Percentiles rank a stretch among this genome's conserved stretches.
These are phyloP conservation scores for Motacilla tschutschensis DNA, from an alignment of 2,113 vertebrate species.

Conservation along the genomic window DNA sequence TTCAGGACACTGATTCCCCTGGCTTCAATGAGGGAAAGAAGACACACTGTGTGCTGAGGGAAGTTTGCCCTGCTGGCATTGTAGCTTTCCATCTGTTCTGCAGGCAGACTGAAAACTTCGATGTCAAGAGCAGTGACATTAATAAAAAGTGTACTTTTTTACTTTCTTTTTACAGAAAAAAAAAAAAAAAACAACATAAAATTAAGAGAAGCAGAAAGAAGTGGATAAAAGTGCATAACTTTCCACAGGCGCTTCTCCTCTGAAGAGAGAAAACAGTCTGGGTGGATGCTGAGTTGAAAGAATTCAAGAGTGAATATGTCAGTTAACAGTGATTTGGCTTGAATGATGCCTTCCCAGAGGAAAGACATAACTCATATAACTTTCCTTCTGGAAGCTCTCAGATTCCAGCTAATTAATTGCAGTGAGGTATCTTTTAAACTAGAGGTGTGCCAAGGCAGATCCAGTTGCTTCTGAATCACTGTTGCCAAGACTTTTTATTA, in stretches of 20 bases:
- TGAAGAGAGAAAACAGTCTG: conserved; percentile 46
- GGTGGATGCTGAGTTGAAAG: conserved; percentile 57
- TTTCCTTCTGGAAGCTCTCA: conserved; percentile 53
- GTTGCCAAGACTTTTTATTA: conserved; percentile 34
- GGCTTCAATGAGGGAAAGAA: not conserved
- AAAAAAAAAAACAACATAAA: not conserved
- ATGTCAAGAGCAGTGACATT: conserved; percentile 24
- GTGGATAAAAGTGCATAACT: conserved; percentile 50
- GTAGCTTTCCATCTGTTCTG: conserved; percentile 34
- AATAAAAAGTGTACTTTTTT: conserved; percentile 36
- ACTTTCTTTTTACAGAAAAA: not conserved
- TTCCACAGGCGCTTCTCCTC: conserved; percentile 55
- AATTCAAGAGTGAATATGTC: conserved; percentile 34
- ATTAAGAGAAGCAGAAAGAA: conserved; percentile 13
- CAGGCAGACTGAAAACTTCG: conserved; percentile 4
- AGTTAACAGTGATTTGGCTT: conserved; percentile 37
- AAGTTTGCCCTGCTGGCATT: conserved; percentile 20
- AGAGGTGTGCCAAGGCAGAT: conserved; percentile 28
- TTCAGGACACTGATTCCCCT: not conserved
- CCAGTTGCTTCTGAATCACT: not conserved
- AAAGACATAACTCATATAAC: conserved; percentile 48
- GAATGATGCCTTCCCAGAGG: conserved; percentile 57
- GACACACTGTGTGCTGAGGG: fast-evolving
- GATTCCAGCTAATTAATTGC: conserved; percentile 54
- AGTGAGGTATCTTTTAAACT: conserved; percentile 33